phyloP scores from a whole-genome alignment of 2,797 vertebrate species.

The Acanthopagrus latus region DNA sequence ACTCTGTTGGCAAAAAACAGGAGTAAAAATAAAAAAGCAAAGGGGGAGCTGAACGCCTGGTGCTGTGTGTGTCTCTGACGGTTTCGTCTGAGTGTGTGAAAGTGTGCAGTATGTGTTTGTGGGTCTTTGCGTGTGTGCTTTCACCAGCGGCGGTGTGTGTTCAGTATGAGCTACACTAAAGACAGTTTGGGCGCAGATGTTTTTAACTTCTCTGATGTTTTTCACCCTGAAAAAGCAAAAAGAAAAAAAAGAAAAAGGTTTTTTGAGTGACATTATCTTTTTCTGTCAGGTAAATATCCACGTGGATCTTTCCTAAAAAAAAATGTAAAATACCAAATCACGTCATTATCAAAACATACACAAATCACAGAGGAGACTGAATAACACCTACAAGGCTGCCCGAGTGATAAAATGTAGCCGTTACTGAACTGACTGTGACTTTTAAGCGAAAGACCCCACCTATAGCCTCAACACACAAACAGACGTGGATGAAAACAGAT shows the following conservation, averaged over 20 bases:
- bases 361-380: conserved; percentile 70
- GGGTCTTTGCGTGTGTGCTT: conserved; percentile 75
- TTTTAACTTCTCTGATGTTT: conserved; percentile 25
- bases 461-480: conserved; percentile 71
- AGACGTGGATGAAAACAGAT: conserved; percentile 49
- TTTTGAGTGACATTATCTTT: neutral
- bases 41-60: conserved; percentile 7
- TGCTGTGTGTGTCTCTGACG: conserved; percentile 29
- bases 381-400: conserved; percentile 67
- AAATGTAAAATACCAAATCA: conserved; percentile 59
- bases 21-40: neutral
- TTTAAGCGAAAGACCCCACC: conserved; percentile 69
- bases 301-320: conserved; percentile 28
- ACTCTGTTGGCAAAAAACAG: neutral
- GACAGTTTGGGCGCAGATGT: conserved; percentile 35
- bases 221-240: conserved; percentile 14
- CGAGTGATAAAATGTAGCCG: conserved; percentile 54
- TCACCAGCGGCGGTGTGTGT: conserved; percentile 52
- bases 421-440: conserved; percentile 68
- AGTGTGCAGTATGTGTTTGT: conserved; percentile 58
- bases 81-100: conserved; percentile 63
- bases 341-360: conserved; percentile 68
- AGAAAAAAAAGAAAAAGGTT: neutral
- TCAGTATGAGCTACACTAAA: conserved; percentile 58
- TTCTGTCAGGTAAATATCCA: conserved; percentile 17